A percentile compares a stretch with the other conserved stretches of the same genome.
These are phyloP conservation scores for Limenitis camilla DNA, from an alignment of 2,888 invertebrate species.

Conservation along the genomic window DNA sequence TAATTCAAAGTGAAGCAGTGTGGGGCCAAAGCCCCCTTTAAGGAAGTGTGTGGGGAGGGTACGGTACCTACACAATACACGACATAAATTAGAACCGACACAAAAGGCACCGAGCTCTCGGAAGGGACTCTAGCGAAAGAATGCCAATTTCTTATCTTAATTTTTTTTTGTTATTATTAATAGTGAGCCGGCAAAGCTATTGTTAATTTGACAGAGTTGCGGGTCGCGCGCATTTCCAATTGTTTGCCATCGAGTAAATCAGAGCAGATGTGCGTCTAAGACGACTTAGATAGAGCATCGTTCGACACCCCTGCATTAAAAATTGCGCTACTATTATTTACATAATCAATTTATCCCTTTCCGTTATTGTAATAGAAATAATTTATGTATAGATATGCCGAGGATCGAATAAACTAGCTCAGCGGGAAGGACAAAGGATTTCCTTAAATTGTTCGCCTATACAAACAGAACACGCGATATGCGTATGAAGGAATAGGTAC, in stretches of 20 bases:
- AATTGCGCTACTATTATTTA: conserved; percentile 40
- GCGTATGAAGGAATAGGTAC: conserved; percentile 1
- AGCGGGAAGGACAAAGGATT: conserved; percentile 3
- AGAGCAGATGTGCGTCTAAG: conserved; percentile 62
- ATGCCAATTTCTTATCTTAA: conserved; percentile 71
- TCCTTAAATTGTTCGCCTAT: neutral
- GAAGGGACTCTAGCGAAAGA: conserved; percentile 69
- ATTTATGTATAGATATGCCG: conserved; percentile 36
- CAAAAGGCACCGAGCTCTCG: conserved; percentile 66
- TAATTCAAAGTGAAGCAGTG: conserved; percentile 57
- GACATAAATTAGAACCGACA: conserved; percentile 73
- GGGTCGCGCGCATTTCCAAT: conserved; percentile 44
- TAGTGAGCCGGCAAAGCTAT: conserved; percentile 49
- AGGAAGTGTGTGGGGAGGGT: conserved; percentile 69
- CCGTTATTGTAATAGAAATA: conserved; percentile 34
- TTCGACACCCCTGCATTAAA: conserved; percentile 38
- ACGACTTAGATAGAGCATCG: conserved; percentile 42
- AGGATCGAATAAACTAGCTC: conserved; percentile 8
- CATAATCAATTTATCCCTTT: conserved; percentile 49
- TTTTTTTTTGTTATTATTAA: conserved; percentile 63
- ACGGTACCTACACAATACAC: conserved; percentile 61
- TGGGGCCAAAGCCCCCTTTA: conserved; percentile 57
- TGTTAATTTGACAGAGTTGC: conserved; percentile 57
- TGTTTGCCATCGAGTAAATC: conserved; percentile 45
- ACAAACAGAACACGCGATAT: conserved; percentile 1